Evolutionary conservation across 2,113 vertebrate genomes (phyloP).

Genomic region (Sigmodon hispidus): DNA sequence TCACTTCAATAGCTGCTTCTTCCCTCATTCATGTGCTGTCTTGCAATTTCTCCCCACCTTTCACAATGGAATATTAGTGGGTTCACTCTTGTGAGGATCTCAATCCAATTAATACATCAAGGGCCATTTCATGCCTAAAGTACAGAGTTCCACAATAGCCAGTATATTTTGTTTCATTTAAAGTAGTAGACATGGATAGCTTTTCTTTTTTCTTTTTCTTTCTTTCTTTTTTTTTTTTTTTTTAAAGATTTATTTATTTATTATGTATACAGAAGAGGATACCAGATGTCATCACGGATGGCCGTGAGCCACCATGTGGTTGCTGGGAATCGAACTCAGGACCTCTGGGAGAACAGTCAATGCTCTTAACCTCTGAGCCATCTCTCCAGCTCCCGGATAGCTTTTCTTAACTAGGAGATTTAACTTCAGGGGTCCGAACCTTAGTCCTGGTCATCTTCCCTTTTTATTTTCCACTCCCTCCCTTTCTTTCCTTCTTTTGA

Average conservation of each 20-base stretch:
- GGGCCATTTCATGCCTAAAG: not conserved
- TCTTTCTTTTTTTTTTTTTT: conserved; percentile 23
- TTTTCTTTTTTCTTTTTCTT: conserved; percentile 18
- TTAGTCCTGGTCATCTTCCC: not conserved
- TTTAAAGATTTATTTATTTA: no score
- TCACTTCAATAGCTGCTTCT: not conserved
- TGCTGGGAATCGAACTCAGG: no score
- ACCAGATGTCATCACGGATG: no score
- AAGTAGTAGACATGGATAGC: not conserved
- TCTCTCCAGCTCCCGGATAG: no score
- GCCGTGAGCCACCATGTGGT: no score
- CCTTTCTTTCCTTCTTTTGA: not conserved
- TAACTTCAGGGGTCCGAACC: not conserved
- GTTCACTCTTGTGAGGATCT: not conserved
- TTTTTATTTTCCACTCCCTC: not conserved
- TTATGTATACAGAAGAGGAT: no score
- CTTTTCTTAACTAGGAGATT: conserved; percentile 18
- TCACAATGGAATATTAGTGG: not conserved
- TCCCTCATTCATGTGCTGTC: not conserved
- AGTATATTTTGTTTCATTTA: conserved; percentile 7
- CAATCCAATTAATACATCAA: not conserved
- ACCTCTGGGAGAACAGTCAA: no score
- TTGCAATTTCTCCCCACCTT: not conserved
- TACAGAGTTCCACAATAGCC: not conserved
- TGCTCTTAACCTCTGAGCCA: no score